Conservation (phyloP, 2,888 invertebrate genomes). For the Thelaira solivaga region DNA sequence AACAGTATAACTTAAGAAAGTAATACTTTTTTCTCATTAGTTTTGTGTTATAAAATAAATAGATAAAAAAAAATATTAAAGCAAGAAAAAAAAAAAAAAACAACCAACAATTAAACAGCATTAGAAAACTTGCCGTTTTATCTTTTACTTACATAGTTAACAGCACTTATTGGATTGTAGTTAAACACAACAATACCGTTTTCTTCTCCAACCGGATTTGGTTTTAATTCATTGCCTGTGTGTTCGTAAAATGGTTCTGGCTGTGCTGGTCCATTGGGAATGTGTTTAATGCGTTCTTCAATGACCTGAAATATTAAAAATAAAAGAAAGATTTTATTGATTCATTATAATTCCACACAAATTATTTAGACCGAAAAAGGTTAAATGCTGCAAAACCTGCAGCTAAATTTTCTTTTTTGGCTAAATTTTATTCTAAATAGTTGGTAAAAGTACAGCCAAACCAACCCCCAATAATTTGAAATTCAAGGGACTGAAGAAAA, state of each 20-base stretch:
- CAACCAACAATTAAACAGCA: not conserved
- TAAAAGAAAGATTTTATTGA: not conserved
- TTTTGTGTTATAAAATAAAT: too few species aligned
- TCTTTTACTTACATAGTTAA: conserved; percentile 86
- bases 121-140: not conserved
- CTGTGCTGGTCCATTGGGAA: conserved; percentile 83
- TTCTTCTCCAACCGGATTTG: conserved; percentile 91
- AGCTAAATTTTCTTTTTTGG: too few species aligned
- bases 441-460: too few species aligned
- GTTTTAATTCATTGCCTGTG: conserved; percentile 87
- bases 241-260: conserved; percentile 89
- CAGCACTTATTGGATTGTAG: conserved; percentile 90
- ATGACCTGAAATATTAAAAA: conserved; percentile 82
- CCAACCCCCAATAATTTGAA: too few species aligned
- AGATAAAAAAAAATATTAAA: conserved; percentile 7
- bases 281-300: conserved; percentile 87
- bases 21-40: too few species aligned
- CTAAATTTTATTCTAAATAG: too few species aligned
- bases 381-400: too few species aligned
- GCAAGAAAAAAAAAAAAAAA: not conserved
- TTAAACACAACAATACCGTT: conserved; percentile 89
- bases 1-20: too few species aligned
- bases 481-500: too few species aligned
- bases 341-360: not conserved
- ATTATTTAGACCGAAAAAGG: too few species aligned